phyloP scores from a whole-genome alignment of 2,888 invertebrate species.

The Temnothorax ravouxi region DNA sequence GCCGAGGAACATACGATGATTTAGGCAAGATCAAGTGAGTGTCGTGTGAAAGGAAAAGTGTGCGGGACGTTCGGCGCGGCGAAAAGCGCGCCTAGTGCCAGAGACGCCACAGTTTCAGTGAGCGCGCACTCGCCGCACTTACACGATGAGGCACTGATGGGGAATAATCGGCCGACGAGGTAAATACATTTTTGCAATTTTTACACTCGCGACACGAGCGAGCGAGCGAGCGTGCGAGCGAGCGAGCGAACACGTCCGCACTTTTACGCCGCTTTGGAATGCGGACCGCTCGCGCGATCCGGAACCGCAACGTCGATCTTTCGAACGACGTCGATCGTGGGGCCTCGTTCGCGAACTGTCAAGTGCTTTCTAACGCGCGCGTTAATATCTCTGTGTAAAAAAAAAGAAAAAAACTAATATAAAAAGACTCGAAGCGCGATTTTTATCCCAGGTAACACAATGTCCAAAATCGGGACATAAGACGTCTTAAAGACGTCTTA shows the following conservation, averaged over 20 bases:
- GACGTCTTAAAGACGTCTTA: too few species aligned
- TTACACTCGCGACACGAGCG: background rate
- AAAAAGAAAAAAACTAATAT: too few species aligned
- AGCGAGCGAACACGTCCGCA: slow-evolving; percentile 17
- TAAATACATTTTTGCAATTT: background rate
- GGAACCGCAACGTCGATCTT: slow-evolving; percentile 17
- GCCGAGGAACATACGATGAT: slow-evolving; percentile 26
- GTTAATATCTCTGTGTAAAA: background rate
- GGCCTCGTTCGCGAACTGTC: background rate
- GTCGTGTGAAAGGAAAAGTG: slow-evolving; percentile 57
- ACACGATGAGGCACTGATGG: slow-evolving; percentile 38
- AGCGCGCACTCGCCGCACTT: slow-evolving; percentile 18
- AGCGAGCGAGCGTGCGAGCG: background rate
- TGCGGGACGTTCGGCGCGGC: slow-evolving; percentile 35
- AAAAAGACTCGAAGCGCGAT: background rate
- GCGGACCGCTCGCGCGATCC: slow-evolving; percentile 21
- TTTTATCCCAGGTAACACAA: background rate
- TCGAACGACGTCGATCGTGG: background rate
- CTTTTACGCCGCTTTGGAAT: slow-evolving; percentile 11
- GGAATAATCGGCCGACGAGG: slow-evolving; percentile 46
- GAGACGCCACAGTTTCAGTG: slow-evolving; percentile 30
- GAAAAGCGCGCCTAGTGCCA: slow-evolving; percentile 32
- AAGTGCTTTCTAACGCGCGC: background rate
- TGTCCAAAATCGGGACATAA: too few species aligned
- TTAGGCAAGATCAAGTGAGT: slow-evolving; percentile 52